A percentile compares a stretch with the other conserved stretches of the same genome.
Evolutionary conservation across 2,888 invertebrate species (phyloP).

Genomic region (Nemapogon koenigi): DNA sequence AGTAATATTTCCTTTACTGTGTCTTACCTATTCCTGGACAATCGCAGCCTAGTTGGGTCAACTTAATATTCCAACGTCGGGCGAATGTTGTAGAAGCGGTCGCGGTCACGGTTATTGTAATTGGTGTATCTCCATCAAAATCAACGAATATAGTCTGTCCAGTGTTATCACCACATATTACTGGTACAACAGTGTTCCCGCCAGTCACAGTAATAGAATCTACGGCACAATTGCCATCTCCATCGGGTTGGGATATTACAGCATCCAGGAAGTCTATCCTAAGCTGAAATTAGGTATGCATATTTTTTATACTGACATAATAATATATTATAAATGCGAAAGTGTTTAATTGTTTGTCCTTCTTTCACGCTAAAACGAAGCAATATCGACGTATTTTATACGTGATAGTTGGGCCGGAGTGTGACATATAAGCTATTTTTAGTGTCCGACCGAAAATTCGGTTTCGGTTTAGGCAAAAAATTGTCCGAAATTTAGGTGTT

Average conservation of each 20-base stretch:
- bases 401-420: no score
- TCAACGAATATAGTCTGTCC: constrained; percentile 81
- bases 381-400: no score
- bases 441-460: no score
- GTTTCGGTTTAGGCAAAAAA: no score
- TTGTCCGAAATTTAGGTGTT: no score
- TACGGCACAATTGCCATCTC: constrained; percentile 72
- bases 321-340: no score
- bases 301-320: no score
- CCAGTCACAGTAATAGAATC: constrained; percentile 77
- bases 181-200: constrained; percentile 70
- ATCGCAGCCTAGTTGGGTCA: constrained; percentile 76
- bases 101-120: constrained; percentile 72
- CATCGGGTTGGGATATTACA: constrained; percentile 74
- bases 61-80: constrained; percentile 77
- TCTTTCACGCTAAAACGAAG: no score
- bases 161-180: constrained; percentile 81
- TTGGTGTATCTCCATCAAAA: constrained; percentile 72
- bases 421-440: no score
- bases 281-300: constrained; percentile 64
- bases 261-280: constrained; percentile 80
- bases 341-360: no score
- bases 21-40: constrained; percentile 69
- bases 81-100: constrained; percentile 64
- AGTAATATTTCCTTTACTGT: no score